These are phyloP conservation scores for Linepithema humile DNA, from an alignment of 1,140 invertebrate species.

Conservation along the genomic window DNA sequence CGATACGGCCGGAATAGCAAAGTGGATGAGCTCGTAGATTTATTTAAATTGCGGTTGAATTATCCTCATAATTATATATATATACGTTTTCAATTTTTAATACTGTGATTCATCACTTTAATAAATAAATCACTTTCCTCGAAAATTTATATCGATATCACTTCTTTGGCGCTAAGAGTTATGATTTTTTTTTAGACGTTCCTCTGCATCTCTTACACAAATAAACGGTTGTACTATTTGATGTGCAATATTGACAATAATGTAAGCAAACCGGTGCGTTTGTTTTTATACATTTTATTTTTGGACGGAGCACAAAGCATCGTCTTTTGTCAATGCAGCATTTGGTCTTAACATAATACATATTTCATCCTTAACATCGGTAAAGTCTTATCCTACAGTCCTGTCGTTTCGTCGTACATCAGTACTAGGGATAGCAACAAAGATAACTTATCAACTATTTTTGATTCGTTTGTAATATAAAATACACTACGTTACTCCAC, in stretches of 20 bases:
- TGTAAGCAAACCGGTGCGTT: background rate
- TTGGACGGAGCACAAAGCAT: slow-evolving; percentile 72
- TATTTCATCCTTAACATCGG: slow-evolving; percentile 65
- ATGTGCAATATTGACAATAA: background rate
- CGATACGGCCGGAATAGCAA: too few relatives aligned
- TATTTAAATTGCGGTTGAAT: too few relatives aligned
- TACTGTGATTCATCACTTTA: too few relatives aligned
- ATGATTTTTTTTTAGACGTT: too few relatives aligned
- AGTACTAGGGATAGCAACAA: slow-evolving; percentile 30
- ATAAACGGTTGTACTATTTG: too few relatives aligned
- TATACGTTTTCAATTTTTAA: too few relatives aligned
- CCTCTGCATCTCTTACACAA: too few relatives aligned
- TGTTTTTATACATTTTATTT: slow-evolving; percentile 51
- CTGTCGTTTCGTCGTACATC: slow-evolving; percentile 19
- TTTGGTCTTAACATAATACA: slow-evolving; percentile 55
- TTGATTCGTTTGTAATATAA: slow-evolving; percentile 58
- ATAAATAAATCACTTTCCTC: too few relatives aligned
- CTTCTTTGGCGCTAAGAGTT: too few relatives aligned
- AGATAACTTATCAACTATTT: slow-evolving; percentile 59
- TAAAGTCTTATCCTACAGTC: slow-evolving; percentile 54
- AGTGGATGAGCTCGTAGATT: too few relatives aligned
- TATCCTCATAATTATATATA: too few relatives aligned
- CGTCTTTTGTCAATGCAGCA: slow-evolving; percentile 66
- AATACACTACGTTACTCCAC: background rate
- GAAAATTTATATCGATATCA: too few relatives aligned